A percentile compares a stretch with the other conserved stretches of the same genome.
These are phyloP conservation scores for Dioctria linearis DNA, from an alignment of 2,888 invertebrate species.

Conservation along the genomic window DNA sequence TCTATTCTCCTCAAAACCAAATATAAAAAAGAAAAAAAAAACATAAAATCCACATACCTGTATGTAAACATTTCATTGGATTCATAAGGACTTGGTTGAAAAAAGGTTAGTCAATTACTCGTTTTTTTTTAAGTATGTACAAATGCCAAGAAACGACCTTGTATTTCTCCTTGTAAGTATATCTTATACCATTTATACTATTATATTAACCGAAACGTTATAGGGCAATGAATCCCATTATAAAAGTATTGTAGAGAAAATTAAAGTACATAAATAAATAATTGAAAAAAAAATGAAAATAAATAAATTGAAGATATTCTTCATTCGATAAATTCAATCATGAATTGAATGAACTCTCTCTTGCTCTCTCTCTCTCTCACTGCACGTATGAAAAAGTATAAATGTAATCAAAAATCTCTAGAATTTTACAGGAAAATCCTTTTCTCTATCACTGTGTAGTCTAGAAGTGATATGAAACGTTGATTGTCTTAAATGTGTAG, in stretches of 20 bases:
- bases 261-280: background rate
- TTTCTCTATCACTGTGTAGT: conserved; percentile 47
- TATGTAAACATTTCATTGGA: conserved; percentile 19
- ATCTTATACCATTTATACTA: conserved; percentile 31
- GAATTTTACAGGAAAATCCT: conserved; percentile 1
- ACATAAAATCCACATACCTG: background rate
- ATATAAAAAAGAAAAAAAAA: background rate
- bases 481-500: conserved; percentile 14
- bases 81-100: conserved; percentile 29
- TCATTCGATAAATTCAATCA: conserved; percentile 20
- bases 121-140: conserved; percentile 5
- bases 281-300: background rate
- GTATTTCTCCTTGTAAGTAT: conserved; percentile 33
- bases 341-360: background rate
- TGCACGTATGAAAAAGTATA: conserved; percentile 38
- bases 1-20: background rate
- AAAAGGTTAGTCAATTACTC: conserved; percentile 46
- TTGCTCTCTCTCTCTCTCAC: conserved; percentile 10
- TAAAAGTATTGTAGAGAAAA: conserved; percentile 21
- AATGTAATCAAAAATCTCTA: conserved; percentile 14
- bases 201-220: conserved; percentile 17
- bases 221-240: conserved; percentile 28
- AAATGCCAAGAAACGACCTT: conserved; percentile 41
- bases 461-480: conserved; percentile 34
- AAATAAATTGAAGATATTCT: background rate